phyloP scores from a whole-genome alignment of 2,888 invertebrate genomes.

The Panopea generosa region DNA sequence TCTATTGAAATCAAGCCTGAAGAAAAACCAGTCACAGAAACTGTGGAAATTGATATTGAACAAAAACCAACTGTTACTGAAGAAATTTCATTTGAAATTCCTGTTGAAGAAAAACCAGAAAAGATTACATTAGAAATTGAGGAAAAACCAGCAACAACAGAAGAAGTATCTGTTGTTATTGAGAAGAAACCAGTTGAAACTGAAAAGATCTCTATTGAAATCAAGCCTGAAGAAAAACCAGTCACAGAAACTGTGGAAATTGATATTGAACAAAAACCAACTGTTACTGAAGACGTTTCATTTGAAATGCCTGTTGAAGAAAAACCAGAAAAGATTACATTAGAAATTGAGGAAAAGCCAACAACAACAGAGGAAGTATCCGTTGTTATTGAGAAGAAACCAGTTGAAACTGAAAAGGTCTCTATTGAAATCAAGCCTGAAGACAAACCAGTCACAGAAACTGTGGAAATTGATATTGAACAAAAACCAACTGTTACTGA shows the following conservation, averaged over 20 bases:
- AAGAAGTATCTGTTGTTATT: constrained; percentile 20
- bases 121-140: neutral
- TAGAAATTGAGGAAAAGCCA: constrained; percentile 13
- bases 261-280: constrained; percentile 15
- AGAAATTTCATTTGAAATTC: constrained; percentile 6
- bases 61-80: constrained; percentile 17
- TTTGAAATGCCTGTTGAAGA: constrained; percentile 19
- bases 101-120: constrained; percentile 11
- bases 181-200: constrained; percentile 4
- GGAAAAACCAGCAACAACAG: neutral
- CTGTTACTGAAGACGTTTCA: constrained; percentile 14
- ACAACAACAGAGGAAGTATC: neutral
- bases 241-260: constrained; percentile 9
- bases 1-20: constrained; percentile 15
- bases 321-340: constrained; percentile 9
- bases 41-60: constrained; percentile 26
- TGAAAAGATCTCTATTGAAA: constrained; percentile 6
- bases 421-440: constrained; percentile 18
- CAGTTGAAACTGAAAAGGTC: neutral
- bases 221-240: constrained; percentile 13
- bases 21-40: constrained; percentile 18
- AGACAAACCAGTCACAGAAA: constrained; percentile 18
- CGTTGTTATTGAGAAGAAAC: no score
- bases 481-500: constrained; percentile 22
- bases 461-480: neutral